phyloP scores from a whole-genome alignment of 2,113 vertebrate genomes.

The Carollia perspicillata region DNA sequence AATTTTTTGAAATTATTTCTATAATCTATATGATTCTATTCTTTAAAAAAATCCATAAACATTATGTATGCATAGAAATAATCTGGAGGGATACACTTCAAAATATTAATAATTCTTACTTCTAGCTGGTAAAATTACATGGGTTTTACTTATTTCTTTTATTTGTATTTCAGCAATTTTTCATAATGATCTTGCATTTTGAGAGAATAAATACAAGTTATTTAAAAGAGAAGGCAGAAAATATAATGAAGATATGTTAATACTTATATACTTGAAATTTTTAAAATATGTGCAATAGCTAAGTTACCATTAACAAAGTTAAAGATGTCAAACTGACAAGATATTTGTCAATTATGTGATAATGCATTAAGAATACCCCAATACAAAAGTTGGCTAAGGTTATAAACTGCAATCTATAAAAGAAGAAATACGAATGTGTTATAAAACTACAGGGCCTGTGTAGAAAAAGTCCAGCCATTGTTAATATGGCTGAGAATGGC shows the following conservation, averaged over 20 bases:
- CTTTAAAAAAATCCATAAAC: background rate
- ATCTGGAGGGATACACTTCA: background rate
- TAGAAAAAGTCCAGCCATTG: too few relatives aligned
- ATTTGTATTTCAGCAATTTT: background rate
- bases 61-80: background rate
- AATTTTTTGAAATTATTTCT: background rate
- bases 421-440: background rate
- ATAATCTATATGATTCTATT: background rate
- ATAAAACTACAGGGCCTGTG: background rate
- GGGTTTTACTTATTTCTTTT: background rate
- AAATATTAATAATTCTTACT: background rate
- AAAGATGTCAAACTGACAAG: background rate
- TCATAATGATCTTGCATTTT: background rate
- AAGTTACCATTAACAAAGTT: conserved; percentile 5
- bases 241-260: background rate
- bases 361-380: background rate
- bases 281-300: background rate
- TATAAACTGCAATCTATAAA: background rate
- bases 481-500: too few relatives aligned
- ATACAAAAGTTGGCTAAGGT: background rate
- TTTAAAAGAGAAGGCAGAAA: background rate
- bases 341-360: background rate
- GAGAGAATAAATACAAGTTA: conserved; percentile 10
- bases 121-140: background rate
- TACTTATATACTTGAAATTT: background rate